Conservation (phyloP, 2,888 invertebrate genomes). For the Hybos culiciformis region DNA sequence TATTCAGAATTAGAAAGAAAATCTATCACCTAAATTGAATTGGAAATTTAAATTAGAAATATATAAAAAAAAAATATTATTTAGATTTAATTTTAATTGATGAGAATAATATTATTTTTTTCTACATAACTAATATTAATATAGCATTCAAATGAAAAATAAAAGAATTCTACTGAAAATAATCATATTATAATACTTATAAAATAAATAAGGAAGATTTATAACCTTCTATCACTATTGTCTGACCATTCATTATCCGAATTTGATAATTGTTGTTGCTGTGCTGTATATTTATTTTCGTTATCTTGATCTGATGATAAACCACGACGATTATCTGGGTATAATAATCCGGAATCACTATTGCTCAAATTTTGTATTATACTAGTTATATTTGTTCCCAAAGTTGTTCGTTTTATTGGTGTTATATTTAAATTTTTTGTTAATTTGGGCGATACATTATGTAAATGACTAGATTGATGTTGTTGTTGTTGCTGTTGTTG, state of each 20-base stretch:
- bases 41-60: no score
- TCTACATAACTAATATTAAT: no score
- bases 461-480: conserved; percentile 12
- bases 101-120: no score
- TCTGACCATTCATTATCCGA: conserved; percentile 31
- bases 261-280: conserved; percentile 11
- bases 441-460: conserved; percentile 13
- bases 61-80: no score
- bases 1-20: no score
- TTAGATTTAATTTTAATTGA: no score
- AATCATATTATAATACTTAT: no score
- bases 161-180: no score
- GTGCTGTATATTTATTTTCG: conserved; percentile 16
- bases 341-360: conserved; percentile 35
- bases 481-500: neutral
- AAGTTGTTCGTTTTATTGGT: conserved; percentile 30
- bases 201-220: no score
- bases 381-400: conserved; percentile 37
- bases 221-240: conserved; percentile 28
- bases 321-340: conserved; percentile 20
- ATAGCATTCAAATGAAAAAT: no score
- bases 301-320: conserved; percentile 5
- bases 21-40: no score
- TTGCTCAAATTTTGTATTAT: conserved; percentile 38
- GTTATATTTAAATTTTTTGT: conserved; percentile 25